These are phyloP conservation scores for Aplysia californica DNA, from an alignment of 1,140 invertebrate species.

Conservation along the genomic window DNA sequence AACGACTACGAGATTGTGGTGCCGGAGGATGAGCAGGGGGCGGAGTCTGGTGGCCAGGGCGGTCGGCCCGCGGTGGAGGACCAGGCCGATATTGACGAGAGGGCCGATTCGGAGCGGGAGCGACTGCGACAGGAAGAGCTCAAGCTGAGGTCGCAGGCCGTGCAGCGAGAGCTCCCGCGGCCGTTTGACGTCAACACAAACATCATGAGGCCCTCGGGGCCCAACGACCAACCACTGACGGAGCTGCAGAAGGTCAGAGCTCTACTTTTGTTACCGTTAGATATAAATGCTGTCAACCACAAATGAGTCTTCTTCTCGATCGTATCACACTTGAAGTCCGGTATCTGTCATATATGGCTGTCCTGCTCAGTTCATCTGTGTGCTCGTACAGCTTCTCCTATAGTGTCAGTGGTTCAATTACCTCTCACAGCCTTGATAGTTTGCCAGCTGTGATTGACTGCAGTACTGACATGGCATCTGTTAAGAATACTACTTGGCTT, in stretches of 20 bases:
- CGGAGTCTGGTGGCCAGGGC: constrained; percentile 61
- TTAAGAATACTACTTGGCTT: too few relatives aligned
- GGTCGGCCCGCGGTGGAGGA: constrained; percentile 47
- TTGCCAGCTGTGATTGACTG: too few relatives aligned
- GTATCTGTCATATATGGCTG: too few relatives aligned
- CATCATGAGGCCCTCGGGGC: constrained; percentile 79
- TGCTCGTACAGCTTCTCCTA: too few relatives aligned
- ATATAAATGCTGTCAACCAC: neutral
- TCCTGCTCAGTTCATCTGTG: too few relatives aligned
- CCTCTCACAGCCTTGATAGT: too few relatives aligned
- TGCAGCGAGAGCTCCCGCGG: constrained; percentile 89
- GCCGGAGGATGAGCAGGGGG: constrained; percentile 80
- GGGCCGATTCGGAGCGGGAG: constrained; percentile 72
- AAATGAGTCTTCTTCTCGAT: too few relatives aligned
- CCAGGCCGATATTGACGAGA: constrained; percentile 89
- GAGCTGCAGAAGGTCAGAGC: constrained; percentile 80
- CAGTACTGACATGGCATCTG: too few relatives aligned
- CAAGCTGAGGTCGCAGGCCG: constrained; percentile 84
- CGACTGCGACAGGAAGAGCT: constrained; percentile 76
- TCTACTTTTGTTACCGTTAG: neutral
- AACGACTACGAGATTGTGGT: constrained; percentile 99
- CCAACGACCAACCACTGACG: constrained; percentile 78
- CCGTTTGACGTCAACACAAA: constrained; percentile 86
- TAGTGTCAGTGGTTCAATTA: too few relatives aligned
- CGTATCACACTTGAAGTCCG: too few relatives aligned